Conservation (phyloP, 2,888 invertebrate species). For the Amphipoea lucens region DNA sequence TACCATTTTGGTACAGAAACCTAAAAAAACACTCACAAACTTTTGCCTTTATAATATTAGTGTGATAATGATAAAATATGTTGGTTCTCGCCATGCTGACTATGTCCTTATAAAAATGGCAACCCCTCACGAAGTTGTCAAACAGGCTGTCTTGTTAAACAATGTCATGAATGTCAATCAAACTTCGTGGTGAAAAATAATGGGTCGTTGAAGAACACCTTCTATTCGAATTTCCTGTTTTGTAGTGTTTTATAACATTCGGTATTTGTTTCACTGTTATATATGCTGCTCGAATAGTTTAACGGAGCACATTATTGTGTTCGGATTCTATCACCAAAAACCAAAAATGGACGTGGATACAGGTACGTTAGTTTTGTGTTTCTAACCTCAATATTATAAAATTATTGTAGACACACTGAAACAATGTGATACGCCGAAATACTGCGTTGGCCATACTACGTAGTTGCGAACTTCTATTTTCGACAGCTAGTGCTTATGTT, state of each 20-base stretch:
- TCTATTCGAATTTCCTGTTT: not conserved
- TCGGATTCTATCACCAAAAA: slow-evolving; percentile 25
- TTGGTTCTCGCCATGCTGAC: no score
- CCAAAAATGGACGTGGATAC: slow-evolving; percentile 84
- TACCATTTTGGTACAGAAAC: no score
- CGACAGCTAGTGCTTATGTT: not conserved
- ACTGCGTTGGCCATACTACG: not conserved
- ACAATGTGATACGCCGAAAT: slow-evolving; percentile 12
- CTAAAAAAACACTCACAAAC: no score
- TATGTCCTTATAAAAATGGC: no score
- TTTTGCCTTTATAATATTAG: no score
- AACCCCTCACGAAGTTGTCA: no score
- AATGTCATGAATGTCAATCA: not conserved
- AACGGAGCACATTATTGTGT: slow-evolving; percentile 60
- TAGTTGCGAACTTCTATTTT: not conserved
- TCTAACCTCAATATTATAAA: slow-evolving; percentile 69
- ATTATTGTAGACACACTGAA: not conserved
- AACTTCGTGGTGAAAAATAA: slow-evolving; percentile 1
- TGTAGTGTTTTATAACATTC: slow-evolving; percentile 18
- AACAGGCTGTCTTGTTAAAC: no score
- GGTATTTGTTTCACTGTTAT: slow-evolving; percentile 12
- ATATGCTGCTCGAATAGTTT: slow-evolving; percentile 54
- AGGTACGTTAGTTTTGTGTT: slow-evolving; percentile 72
- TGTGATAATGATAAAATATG: no score
- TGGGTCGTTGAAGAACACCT: not conserved